Conservation (phyloP, 2,888 invertebrate species). For the Apeira syringaria region DNA sequence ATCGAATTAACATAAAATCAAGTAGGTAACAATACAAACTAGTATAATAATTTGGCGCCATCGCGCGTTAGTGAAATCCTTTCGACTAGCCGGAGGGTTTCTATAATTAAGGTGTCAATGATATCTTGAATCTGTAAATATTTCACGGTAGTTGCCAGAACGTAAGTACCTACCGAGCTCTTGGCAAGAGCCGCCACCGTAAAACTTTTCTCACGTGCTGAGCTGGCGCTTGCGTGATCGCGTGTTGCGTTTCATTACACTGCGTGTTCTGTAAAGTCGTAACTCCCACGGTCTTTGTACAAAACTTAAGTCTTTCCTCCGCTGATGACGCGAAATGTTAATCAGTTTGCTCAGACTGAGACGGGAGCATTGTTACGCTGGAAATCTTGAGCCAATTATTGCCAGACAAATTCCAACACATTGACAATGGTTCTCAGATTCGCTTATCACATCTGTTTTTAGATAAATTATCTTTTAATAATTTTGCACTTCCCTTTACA, state of each 20-base stretch:
- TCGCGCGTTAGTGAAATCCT: slow-evolving; percentile 5
- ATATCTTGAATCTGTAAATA: neutral
- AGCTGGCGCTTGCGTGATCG: slow-evolving; percentile 31
- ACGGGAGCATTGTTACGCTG: slow-evolving; percentile 46
- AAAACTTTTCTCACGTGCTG: slow-evolving; percentile 31
- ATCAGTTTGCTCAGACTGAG: slow-evolving; percentile 64
- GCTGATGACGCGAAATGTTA: slow-evolving; percentile 44
- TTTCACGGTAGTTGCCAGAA: neutral
- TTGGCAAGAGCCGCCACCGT: slow-evolving; percentile 12
- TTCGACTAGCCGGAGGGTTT: slow-evolving; percentile 1
- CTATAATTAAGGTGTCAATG: slow-evolving; percentile 3
- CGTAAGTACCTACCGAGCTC: slow-evolving; percentile 1
- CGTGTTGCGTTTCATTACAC: slow-evolving; percentile 13
- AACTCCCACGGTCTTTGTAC: slow-evolving; percentile 24
- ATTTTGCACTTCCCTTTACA: slow-evolving; percentile 27
- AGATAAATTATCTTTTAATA: slow-evolving; percentile 27
- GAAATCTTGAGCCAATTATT: slow-evolving; percentile 66
- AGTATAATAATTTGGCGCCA: slow-evolving; percentile 1
- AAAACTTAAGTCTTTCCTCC: slow-evolving; percentile 36
- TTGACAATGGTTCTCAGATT: slow-evolving; percentile 36
- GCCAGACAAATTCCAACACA: slow-evolving; percentile 39
- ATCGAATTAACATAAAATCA: slow-evolving; percentile 3
- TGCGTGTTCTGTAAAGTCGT: slow-evolving; percentile 14
- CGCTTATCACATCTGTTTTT: slow-evolving; percentile 30
- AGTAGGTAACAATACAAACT: neutral